Evolutionary conservation across 2,113 vertebrate species (phyloP).

Genomic region (Nesogale talazaci): DNA sequence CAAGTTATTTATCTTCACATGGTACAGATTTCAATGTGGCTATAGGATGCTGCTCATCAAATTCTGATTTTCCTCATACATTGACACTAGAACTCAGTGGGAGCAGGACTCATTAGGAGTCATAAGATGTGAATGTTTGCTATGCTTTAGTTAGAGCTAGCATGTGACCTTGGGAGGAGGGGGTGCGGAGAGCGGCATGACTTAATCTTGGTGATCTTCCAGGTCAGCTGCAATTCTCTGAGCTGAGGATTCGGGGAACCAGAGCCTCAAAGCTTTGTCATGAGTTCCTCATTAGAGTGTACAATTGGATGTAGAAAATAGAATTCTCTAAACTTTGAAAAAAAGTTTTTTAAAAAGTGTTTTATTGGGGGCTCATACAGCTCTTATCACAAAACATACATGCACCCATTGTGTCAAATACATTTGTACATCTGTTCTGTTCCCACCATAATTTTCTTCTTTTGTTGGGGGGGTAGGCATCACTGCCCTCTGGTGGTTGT

Average conservation of each 20-base stretch:
- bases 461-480: too few species aligned
- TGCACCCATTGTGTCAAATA: too few species aligned
- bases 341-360: slow-evolving; percentile 64
- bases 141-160: neutral
- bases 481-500: too few species aligned
- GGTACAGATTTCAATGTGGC: neutral
- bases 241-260: slow-evolving; percentile 5
- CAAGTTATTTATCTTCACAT: slow-evolving; percentile 7
- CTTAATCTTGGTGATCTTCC: slow-evolving; percentile 3
- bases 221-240: slow-evolving; percentile 1
- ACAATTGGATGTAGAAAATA: neutral
- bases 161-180: neutral
- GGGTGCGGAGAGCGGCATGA: neutral
- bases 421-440: too few species aligned
- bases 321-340: neutral
- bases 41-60: slow-evolving; percentile 47
- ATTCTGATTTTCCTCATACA: neutral
- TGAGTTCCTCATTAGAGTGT: neutral
- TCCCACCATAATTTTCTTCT: too few species aligned
- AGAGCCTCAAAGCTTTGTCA: neutral
- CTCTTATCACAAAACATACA: too few species aligned
- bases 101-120: neutral
- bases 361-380: too few species aligned
- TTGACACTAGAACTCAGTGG: neutral
- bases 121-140: neutral